Base-by-base conservation (phyloP, 2,797 vertebrate genomes). In the Alauda arvensis region DNA sequence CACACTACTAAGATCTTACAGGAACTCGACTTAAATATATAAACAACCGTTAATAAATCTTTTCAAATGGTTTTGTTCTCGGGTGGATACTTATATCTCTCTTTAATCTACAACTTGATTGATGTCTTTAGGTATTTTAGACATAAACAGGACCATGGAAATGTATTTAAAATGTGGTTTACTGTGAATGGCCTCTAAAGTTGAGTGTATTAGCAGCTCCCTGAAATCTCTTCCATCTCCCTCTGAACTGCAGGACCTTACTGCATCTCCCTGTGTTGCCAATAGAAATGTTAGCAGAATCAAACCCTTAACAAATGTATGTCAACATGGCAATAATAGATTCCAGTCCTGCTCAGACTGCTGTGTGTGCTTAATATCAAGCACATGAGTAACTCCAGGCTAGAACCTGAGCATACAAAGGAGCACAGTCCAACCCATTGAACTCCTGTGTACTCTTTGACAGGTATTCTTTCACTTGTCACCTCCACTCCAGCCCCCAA, bases 371-470 rank as follows among this genome's bases (percentile, higher is more conserved):
- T 84, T 95, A 94, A 95, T 95, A 85, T 84, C 90, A 94, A 95
- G 94, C 95, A 95, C 89, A 89, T 94, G 94, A 94, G 87, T 95
- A 87, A 94, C 94, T 95, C 91, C 93, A 87, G 94, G 93, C 91
- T 95, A 95, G 93, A 95, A 95, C 87, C 83, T 95, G 94, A 95
- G 90, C 88, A 91, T 90, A 92, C 90, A 91, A 94, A 95, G 86
- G 91, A 93, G 77, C 85, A 93, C n/a, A 94, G 89, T 79, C 89
- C 71, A 76, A 26, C 18, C 75, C 77, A 86, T 11, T 95, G 87
- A 91, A 91, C 33, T 67, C 55, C 70, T 87, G 31, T 59, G n/a
- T 88, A 77, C 37, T 63, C 45, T 87, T 90, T 94, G 68, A 94
- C 89, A 94, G 93, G 93, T 94, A 95, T 91, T 67, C 83, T 93